phyloP scores from a whole-genome alignment of 1,140 invertebrate species.

The Caenorhabditis latens region DNA sequence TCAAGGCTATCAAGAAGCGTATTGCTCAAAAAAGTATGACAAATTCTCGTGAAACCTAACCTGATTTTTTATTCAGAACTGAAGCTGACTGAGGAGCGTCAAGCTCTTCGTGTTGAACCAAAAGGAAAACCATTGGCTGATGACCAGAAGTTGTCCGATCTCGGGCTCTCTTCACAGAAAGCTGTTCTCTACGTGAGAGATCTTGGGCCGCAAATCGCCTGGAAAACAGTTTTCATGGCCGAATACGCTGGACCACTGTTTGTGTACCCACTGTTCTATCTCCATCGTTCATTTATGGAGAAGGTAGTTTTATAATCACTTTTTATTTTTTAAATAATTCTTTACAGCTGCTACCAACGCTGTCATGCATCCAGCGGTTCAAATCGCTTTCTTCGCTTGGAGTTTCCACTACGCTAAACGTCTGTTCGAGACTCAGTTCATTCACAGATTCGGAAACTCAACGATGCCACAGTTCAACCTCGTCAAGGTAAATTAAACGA shows the following conservation, averaged over 20 bases:
- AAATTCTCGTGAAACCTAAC: conserved; percentile 29
- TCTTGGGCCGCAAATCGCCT: conserved; percentile 96
- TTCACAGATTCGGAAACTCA: conserved; percentile 96
- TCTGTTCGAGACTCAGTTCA: conserved; percentile 93
- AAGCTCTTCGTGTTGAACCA: conserved; percentile 85
- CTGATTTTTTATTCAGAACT: conserved; percentile 79
- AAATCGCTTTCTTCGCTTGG: conserved; percentile 88
- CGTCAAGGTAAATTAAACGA: conserved; percentile 83
- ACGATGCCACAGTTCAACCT: conserved; percentile 97
- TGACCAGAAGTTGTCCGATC: conserved; percentile 62
- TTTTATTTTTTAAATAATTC: conserved; percentile 1
- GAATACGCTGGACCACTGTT: conserved; percentile 96
- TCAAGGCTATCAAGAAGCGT: conserved; percentile 67
- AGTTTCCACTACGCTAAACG: conserved; percentile 92
- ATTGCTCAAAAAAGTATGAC: conserved; percentile 66
- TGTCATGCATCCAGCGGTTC: conserved; percentile 67
- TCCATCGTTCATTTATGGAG: conserved; percentile 90
- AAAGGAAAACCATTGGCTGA: conserved; percentile 79
- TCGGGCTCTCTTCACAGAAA: conserved; percentile 43
- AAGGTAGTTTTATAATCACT: not conserved
- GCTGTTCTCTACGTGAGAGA: conserved; percentile 81
- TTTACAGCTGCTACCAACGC: conserved; percentile 64
- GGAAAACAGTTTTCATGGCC: conserved; percentile 94
- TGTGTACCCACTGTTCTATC: conserved; percentile 91
- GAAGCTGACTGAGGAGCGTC: conserved; percentile 85